Percentiles rank a stretch among this genome's conserved stretches.
Evolutionary conservation across 2,797 vertebrate genomes (phyloP).

Genomic region (Characodon lateralis): DNA sequence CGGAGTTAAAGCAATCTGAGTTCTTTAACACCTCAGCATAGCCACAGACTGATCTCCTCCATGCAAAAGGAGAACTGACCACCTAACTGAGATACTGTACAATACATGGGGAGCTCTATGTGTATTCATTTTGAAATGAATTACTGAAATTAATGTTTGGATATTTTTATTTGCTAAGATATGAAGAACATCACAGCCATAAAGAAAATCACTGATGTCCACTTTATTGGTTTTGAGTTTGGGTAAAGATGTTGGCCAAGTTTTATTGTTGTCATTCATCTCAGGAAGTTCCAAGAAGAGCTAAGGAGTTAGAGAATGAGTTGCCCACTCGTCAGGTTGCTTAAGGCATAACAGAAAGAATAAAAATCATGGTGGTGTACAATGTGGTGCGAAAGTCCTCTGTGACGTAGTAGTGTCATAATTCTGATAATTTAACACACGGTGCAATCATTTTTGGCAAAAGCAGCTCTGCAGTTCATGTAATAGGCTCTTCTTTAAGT

Average conservation of each 20-base stretch:
- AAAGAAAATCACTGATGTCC: constrained; percentile 63
- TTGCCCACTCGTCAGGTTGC: constrained; percentile 47
- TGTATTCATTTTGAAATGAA: neutral
- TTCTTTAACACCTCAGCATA: neutral
- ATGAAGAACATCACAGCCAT: constrained; percentile 15
- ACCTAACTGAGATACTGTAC: neutral
- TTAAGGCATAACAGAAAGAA: constrained; percentile 74
- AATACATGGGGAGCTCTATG: neutral
- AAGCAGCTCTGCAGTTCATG: constrained; percentile 54
- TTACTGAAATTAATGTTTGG: neutral
- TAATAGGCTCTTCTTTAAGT: constrained; percentile 25
- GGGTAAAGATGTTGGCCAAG: constrained; percentile 63
- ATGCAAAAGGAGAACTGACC: neutral
- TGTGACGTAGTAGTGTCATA: constrained; percentile 56
- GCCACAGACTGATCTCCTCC: neutral
- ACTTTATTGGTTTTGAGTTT: constrained; percentile 64
- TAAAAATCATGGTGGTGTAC: constrained; percentile 55
- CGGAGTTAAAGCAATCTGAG: neutral
- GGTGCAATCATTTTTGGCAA: constrained; percentile 54
- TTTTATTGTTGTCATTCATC: constrained; percentile 48
- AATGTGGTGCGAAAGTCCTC: constrained; percentile 51
- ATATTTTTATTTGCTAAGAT: neutral
- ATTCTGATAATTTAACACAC: constrained; percentile 54
- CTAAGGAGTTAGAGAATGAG: constrained; percentile 38
- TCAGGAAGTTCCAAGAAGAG: constrained; percentile 38